Evolutionary conservation across 1,140 invertebrate genomes (phyloP).

Genomic region (Homalodisca vitripennis): DNA sequence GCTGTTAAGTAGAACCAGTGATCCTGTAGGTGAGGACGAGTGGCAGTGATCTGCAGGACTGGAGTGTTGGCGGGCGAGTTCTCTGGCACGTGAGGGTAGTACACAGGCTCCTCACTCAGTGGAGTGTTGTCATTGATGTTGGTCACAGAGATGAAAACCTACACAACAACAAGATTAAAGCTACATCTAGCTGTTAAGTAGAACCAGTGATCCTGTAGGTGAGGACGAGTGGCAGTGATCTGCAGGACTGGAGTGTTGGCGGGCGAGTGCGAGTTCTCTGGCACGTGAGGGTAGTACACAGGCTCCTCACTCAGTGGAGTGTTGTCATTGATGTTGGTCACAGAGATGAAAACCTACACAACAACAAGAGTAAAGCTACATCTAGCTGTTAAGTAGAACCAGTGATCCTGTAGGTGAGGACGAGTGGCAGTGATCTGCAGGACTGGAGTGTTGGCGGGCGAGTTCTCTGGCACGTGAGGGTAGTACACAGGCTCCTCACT

Average conservation of each 20-base stretch:
- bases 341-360: constrained; percentile 80
- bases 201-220: constrained; percentile 81
- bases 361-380: background rate
- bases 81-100: constrained; percentile 79
- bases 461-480: constrained; percentile 80
- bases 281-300: constrained; percentile 78
- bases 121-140: constrained; percentile 95
- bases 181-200: too few species aligned
- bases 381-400: too few species aligned
- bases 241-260: constrained; percentile 71
- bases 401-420: constrained; percentile 77
- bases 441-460: constrained; percentile 68
- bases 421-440: constrained; percentile 71
- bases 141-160: constrained; percentile 86
- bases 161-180: constrained; percentile 32
- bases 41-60: constrained; percentile 74
- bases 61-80: constrained; percentile 72
- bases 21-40: constrained; percentile 76
- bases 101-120: constrained; percentile 80
- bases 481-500: constrained; percentile 84
- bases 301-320: constrained; percentile 82
- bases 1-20: too few species aligned
- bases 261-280: constrained; percentile 83
- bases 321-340: constrained; percentile 93
- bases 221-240: constrained; percentile 70